Base-by-base conservation (phyloP, 1,140 invertebrate species). In the Aphis gossypii region DNA sequence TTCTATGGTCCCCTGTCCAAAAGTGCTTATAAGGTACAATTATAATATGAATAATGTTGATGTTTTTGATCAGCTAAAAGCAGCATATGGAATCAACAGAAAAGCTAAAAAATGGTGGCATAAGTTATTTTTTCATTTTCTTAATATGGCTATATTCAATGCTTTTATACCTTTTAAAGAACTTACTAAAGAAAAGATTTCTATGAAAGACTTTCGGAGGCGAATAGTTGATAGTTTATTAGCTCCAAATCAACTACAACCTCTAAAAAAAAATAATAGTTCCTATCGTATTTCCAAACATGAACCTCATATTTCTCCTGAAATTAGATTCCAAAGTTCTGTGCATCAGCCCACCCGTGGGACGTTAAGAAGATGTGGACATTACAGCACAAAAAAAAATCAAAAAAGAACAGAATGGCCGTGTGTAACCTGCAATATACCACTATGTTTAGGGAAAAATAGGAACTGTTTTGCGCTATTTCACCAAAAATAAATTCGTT, bases 31-130 rank as follows among this genome's bases (percentile, higher is more conserved):
- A 5, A 18, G 68, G 35, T 82, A 82, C 18, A 82, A 35, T 35
- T 38, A 35, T 38, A 82, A 82, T 18, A 82, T 82, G 30, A 82
- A 82, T 35, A 82, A 82, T 82, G 68, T 82, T 87, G 7, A 21
- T 48, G 46, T 48, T 48, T 48, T 48, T 48, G 46, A 48, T 48
- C 46, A 48, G 46, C 46, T 48, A 48, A 87, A 87, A 87, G 44
- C 84, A 87, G 41, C 38, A 87, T 87, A 87, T 87, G 84, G 84
- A 44, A 87, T 87, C 44, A 87, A 87, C 41, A 1, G 84, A 46
- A 87, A 87, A 87, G 44, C 84, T 87, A 87, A 44, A 87, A 87
- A 87, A 46, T 87, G 84, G 84, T 87, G 84, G 41, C 84, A 48
- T 48, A 48, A 11, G 46, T 48, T 87, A 30, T 87, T 87, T 87